Evolutionary conservation across 1,140 invertebrate genomes (phyloP), one percentile per base, ranked within the genome.

Genomic region (Triops longicaudatus): DNA sequence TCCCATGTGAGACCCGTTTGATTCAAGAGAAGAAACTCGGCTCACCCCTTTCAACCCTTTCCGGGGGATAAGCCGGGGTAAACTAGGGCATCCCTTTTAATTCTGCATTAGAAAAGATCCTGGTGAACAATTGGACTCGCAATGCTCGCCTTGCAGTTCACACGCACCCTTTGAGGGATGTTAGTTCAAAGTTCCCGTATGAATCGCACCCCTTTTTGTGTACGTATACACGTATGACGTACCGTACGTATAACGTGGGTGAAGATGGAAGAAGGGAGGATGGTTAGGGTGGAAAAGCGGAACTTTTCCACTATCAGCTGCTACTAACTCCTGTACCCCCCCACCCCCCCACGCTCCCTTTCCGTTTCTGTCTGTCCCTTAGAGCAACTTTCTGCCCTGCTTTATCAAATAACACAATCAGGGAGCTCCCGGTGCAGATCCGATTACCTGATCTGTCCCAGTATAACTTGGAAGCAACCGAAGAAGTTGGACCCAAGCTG

Each of bases 401-500:
- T 63, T 63, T 63, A 63, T 63, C 50, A 63, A 63, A 63, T 63
- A 63, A 63, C 50, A 63, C 50, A 63, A 63, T 63, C 50, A 63
- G 22, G 50, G 50, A 63, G 17, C 22, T 63, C 50, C 43, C 31
- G 31, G 10, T 63, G 50, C 50, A 63, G 14, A 63, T 63, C n/a
- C 17, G 50, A 63, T 63, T 63, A 63, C 50, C 50, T 63, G 17
- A 63, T 63, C 9, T 37, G 31, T 37, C 31, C 31, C 31, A 37
- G 10, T 22, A 17, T 6, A 63, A 22, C 22, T 63, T 14, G 6
- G 3, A 10, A 9, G n/a, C 10, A n/a, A 12, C 3, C 3, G 11
- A n/a, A 17, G 10, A 5, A 63, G 14, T 63, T 63, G 50, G n/a
- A 2, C 31, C 31, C 31, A 37, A 37, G 31, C 31, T 37, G 31